Evolutionary conservation across 2,113 vertebrate species (phyloP), one percentile per base, ranked within the genome.

Genomic region (Sula dactylatra): DNA sequence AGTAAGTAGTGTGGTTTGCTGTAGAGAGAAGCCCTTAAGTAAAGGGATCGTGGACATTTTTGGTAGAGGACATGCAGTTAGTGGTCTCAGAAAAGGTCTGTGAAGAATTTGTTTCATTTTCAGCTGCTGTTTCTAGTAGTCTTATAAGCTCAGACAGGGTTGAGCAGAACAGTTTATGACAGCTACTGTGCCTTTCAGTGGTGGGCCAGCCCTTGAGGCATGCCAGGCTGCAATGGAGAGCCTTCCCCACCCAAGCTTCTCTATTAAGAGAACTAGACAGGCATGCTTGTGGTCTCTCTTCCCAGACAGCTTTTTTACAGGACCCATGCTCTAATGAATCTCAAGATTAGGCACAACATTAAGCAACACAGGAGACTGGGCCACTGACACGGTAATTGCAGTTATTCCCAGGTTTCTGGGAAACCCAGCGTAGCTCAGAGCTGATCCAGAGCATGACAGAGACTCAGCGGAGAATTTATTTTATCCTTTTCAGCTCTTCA

Each of bases 71-170:
- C 76, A 15, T 8, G 44, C 50, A 85, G 81, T 65, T 95, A 92
- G 72, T 11, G 8, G 50, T 79, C 74, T 86, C 31, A 31, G 72
- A 86, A 84, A 32, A 84, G 65, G 44, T 40, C 88, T 94, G 82
- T 62, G 70, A 71, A 76, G 81, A 85, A 82, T 93, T 92, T 79
- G 74, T 90, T 96, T 96, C 17, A 44, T 93, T 95, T 95, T 95
- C 89, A 94, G 61, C 83, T 74, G 85, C 58, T 90, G 62, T 91
- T 97, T 90, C 1, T 25, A n/a, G 73, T 72, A 69, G 69, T 52
- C 25, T 88, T 17, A 26, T 0, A 16, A 70, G 10, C 88, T 86
- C n/a, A 83, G 94, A 49, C 70, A 54, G 76, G 70, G 49, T 3
- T 56, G 54, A 95, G 78, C 85, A 64, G 92, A 85, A 31, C 70